A percentile compares a stretch with the other conserved stretches of the same genome.
phyloP scores from a whole-genome alignment of 2,797 vertebrate species.

The Sebastes vulpes region DNA sequence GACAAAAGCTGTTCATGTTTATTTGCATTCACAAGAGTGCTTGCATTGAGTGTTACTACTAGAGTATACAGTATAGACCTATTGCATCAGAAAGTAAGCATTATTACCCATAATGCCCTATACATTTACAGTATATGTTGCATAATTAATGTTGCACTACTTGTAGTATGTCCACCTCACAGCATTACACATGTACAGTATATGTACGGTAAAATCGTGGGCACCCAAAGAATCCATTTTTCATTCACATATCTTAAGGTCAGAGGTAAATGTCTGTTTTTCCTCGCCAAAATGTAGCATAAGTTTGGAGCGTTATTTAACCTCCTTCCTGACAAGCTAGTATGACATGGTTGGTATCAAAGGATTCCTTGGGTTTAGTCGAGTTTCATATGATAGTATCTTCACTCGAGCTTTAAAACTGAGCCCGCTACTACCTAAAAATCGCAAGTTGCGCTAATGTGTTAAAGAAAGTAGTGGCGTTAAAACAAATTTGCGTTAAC shows the following conservation, averaged over 20 bases:
- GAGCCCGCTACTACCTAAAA: accelerated
- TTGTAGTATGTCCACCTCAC: background rate
- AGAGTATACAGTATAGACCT: background rate
- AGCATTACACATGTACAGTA: background rate
- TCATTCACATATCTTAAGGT: too few relatives aligned
- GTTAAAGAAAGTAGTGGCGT: accelerated
- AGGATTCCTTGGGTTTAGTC: accelerated
- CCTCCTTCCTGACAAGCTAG: too few relatives aligned
- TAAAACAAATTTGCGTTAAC: too few relatives aligned
- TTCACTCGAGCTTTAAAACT: too few relatives aligned
- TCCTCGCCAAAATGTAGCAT: too few relatives aligned
- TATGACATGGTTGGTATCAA: too few relatives aligned
- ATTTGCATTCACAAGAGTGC: background rate
- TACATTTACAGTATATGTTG: background rate
- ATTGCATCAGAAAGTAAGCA: background rate
- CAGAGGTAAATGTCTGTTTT: too few relatives aligned
- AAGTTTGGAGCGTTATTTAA: too few relatives aligned
- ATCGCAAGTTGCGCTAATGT: too few relatives aligned
- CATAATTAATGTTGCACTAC: background rate
- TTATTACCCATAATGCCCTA: background rate
- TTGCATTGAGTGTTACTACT: background rate
- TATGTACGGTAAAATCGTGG: background rate
- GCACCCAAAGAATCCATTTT: accelerated
- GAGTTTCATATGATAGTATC: too few relatives aligned
- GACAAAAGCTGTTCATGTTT: background rate